Conservation (phyloP, 2,888 invertebrate genomes). For the Dryobota labecula region DNA sequence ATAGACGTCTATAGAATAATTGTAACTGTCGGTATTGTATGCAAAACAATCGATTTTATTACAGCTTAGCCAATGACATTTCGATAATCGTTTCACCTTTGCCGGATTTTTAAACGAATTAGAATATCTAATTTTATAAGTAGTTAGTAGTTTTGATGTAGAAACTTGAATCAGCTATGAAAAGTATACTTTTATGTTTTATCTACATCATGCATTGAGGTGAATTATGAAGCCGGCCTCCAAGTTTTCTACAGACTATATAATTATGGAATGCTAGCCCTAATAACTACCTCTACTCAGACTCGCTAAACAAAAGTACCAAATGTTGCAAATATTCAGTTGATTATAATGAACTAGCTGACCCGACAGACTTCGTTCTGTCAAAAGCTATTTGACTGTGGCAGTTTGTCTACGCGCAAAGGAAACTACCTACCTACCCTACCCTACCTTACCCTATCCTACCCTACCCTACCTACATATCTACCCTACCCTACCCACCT, state of each 20-base stretch:
- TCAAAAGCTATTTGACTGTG: no score
- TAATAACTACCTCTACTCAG: background rate
- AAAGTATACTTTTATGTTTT: constrained; percentile 1
- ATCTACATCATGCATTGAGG: background rate
- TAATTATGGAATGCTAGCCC: background rate
- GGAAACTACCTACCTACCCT: no score
- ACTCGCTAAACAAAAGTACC: background rate
- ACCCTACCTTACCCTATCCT: no score
- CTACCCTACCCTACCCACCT: no score
- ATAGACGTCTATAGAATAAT: constrained; percentile 18
- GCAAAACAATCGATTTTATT: constrained; percentile 50
- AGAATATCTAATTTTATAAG: constrained; percentile 30
- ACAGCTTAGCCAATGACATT: constrained; percentile 26
- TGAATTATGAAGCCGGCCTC: constrained; percentile 6
- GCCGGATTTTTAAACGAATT: constrained; percentile 26
- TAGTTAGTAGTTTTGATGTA: background rate
- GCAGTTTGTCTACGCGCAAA: no score
- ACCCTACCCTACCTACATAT: no score
- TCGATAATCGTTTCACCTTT: constrained; percentile 28
- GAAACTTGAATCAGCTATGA: background rate
- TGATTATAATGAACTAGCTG: no score
- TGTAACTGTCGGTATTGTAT: constrained; percentile 49
- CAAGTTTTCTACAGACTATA: background rate
- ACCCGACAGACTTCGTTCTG: no score
- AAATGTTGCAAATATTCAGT: constrained; percentile 3